Percentiles rank a stretch among this genome's conserved stretches.
Conservation (phyloP, 1,140 invertebrate genomes). For the Whitmania pigra region DNA sequence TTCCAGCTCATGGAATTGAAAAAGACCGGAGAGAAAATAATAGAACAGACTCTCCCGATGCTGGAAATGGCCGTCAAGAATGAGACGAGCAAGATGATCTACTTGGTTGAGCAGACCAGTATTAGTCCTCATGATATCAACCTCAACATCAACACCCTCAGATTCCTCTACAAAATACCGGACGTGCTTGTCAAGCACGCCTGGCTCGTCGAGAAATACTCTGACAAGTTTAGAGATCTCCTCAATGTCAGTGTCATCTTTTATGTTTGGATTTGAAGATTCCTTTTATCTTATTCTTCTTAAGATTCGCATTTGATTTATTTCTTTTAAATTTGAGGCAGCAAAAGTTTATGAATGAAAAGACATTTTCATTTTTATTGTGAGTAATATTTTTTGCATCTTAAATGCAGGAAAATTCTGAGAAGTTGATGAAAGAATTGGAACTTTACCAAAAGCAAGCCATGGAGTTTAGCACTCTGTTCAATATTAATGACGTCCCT, state of each 20-base stretch:
- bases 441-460: constrained; percentile 64
- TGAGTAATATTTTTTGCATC: too few relatives aligned
- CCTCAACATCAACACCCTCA: constrained; percentile 65
- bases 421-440: constrained; percentile 62
- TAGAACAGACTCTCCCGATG: constrained; percentile 55
- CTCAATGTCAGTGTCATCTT: constrained; percentile 48
- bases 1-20: constrained; percentile 69
- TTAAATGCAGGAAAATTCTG: constrained; percentile 37
- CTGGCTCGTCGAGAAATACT: constrained; percentile 65
- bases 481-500: constrained; percentile 68
- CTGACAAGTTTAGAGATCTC: constrained; percentile 67
- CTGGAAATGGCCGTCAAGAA: constrained; percentile 62
- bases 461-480: constrained; percentile 73
- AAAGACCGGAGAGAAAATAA: constrained; percentile 59
- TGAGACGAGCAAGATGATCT: constrained; percentile 51
- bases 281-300: too few relatives aligned
- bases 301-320: too few relatives aligned
- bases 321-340: too few relatives aligned
- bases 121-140: constrained; percentile 64
- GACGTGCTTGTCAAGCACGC: constrained; percentile 67
- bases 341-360: too few relatives aligned
- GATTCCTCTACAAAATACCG: constrained; percentile 68
- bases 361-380: too few relatives aligned
- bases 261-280: not conserved
- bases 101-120: constrained; percentile 63